These are phyloP conservation scores for Butorides virescens DNA, from an alignment of 2,113 vertebrate species.

Conservation along the genomic window DNA sequence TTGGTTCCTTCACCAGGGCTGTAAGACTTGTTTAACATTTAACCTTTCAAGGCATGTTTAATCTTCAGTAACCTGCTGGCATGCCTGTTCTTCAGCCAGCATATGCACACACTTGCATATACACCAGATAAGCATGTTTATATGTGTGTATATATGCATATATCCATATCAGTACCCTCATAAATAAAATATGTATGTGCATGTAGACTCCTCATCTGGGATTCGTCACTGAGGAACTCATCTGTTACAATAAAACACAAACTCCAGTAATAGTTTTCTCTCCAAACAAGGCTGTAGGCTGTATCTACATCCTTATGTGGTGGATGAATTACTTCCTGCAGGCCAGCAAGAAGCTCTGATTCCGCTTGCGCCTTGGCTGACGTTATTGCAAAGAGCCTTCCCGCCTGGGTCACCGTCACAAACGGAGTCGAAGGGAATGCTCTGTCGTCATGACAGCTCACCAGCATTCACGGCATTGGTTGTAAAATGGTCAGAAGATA, in stretches of 20 bases:
- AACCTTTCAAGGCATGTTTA: neutral
- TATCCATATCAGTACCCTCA: neutral
- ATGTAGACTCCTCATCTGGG: neutral
- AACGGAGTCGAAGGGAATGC: neutral
- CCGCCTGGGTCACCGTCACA: neutral
- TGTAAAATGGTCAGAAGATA: neutral
- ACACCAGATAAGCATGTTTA: neutral
- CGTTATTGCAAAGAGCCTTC: neutral
- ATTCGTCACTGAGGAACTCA: neutral
- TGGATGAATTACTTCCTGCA: neutral
- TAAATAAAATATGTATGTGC: neutral
- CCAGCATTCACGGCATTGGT: rapidly evolving
- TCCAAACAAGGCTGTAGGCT: neutral
- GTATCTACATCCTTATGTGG: neutral
- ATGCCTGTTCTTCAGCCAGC: neutral
- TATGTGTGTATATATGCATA: neutral
- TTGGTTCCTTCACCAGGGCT: neutral
- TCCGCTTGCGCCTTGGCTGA: neutral
- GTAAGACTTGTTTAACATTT: neutral
- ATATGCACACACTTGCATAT: neutral
- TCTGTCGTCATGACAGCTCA: neutral
- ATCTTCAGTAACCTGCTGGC: neutral
- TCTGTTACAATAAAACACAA: neutral
- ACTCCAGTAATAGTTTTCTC: neutral
- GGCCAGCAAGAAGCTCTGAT: neutral